Base-by-base conservation (phyloP, 2,797 vertebrate genomes). In the Manis crassicaudata region DNA sequence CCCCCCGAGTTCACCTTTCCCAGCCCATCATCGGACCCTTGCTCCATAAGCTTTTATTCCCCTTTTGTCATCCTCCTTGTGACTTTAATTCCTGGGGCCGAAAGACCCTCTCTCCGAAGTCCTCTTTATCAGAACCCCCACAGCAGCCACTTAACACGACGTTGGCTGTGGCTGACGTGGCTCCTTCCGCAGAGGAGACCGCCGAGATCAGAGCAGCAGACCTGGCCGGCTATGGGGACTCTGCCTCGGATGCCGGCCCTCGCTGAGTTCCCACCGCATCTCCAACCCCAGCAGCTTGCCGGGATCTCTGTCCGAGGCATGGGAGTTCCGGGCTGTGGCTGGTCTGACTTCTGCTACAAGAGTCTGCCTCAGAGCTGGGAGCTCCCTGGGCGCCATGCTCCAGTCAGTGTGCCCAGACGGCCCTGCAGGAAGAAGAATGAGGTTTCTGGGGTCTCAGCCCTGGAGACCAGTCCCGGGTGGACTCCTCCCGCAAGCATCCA, bases 221-320 rank as follows among this genome's bases (percentile, higher is more conserved):
- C 16, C 58, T n/a, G 5, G 50, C 18, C 3, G 50, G 43, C 67
- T 27, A 3, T 27, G 37, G 56, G 20, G 6, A n/a, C 9, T 75
- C 79, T 73, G 70, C 62, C 21, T 58, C 29, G 35, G 40, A 70
- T 29, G 29, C 46, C 29, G 67, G 25, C 25, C 56, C 23, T 65
- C 0, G 0, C 7, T 12, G 6, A 65, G 17, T 29, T 60, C 25
- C 62, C 16, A 18, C 35, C 35, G 56, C 1, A 0, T 25, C 35
- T 29, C 21, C 37, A 62, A 43, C 32, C 32, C 87, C 40, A 72
- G 37, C 10, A 25, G 11, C 46, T 23, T 5, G 2, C 77, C 18
- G 25, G 65, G 25, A 35, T 83, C 54, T 16, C 60, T 23, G 11
- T 29, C 77, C 11, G 32, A 68, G 46, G 29, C 16, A 37, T 8